phyloP scores from a whole-genome alignment of 2,113 vertebrate genomes.

The Serinus canaria region DNA sequence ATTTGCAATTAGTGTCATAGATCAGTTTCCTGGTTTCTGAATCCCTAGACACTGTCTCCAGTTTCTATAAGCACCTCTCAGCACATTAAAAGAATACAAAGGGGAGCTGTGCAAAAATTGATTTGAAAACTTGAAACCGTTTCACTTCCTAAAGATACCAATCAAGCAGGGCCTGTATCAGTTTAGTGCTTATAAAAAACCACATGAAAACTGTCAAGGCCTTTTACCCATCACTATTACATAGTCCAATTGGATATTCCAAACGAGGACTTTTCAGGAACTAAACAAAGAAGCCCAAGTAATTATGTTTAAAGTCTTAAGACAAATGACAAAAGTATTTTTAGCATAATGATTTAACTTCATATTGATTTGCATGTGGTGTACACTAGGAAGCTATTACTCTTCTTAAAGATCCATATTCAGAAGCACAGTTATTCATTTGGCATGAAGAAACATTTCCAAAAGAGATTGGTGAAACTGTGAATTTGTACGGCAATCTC shows the following conservation, averaged over 20 bases:
- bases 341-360: neutral
- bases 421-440: neutral
- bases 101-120: neutral
- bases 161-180: neutral
- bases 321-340: neutral
- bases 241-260: neutral
- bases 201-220: neutral
- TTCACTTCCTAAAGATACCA: neutral
- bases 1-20: neutral
- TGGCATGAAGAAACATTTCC: neutral
- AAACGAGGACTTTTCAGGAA: neutral
- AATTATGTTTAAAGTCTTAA: neutral
- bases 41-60: neutral
- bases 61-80: neutral
- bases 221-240: neutral
- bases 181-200: neutral
- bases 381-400: neutral
- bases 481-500: too few species aligned
- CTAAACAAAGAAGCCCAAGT: neutral
- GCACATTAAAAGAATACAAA: neutral
- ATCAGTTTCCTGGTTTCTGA: neutral
- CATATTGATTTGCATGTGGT: neutral
- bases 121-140: neutral
- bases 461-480: neutral
- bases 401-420: neutral